A percentile compares a stretch with the other conserved stretches of the same genome.
phyloP scores from a whole-genome alignment of 1,140 invertebrate species.

The Vanessa tameamea region DNA sequence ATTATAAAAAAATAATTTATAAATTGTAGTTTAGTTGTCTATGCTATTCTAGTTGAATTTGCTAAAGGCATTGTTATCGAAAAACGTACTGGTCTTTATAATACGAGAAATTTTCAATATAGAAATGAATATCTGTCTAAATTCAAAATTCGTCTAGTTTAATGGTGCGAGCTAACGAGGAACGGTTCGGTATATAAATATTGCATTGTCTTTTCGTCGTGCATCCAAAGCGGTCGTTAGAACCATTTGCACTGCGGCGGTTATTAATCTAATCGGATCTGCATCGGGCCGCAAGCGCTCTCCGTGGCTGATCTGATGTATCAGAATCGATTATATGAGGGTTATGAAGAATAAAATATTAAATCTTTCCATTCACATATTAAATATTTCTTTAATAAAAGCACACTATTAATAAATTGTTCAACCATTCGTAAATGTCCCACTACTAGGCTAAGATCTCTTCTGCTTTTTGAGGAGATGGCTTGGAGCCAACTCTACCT shows the following conservation, averaged over 20 bases:
- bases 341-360: neutral
- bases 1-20: too few relatives aligned
- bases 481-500: too few relatives aligned
- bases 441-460: too few relatives aligned
- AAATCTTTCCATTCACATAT: too few relatives aligned
- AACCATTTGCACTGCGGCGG: constrained; percentile 35
- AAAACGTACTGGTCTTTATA: neutral
- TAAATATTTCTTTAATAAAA: too few relatives aligned
- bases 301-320: constrained; percentile 28
- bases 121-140: neutral
- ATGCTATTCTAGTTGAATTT: too few relatives aligned
- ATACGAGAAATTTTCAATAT: neutral
- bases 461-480: too few relatives aligned
- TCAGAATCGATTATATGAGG: neutral
- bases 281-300: constrained; percentile 41
- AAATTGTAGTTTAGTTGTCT: too few relatives aligned
- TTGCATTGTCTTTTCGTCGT: constrained; percentile 19
- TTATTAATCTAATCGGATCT: constrained; percentile 51
- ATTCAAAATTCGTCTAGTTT: constrained; percentile 1
- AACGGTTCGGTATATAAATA: constrained; percentile 15
- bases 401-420: too few relatives aligned
- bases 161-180: constrained; percentile 11
- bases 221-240: constrained; percentile 5
- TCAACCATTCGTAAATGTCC: too few relatives aligned
- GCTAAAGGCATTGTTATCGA: neutral